phyloP scores from a whole-genome alignment of 1,140 invertebrate species.

The Leguminivora glycinivorella region DNA sequence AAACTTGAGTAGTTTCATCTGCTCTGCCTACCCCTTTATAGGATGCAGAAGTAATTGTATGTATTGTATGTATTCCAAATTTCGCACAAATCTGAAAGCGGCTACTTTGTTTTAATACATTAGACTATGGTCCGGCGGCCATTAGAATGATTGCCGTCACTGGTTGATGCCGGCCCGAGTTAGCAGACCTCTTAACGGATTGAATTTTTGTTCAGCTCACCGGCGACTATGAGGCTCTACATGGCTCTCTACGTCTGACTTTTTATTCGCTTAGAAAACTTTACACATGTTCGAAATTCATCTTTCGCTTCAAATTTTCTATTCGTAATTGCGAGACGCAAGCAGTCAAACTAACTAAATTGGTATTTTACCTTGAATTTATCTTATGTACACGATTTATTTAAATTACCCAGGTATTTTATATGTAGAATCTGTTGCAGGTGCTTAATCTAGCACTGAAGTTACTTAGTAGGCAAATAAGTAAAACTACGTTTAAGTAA shows the following conservation, averaged over 20 bases:
- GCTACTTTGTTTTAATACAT: not conserved
- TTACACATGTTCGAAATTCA: not conserved
- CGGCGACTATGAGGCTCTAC: not conserved
- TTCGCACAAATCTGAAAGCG: not conserved
- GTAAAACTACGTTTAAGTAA: no score
- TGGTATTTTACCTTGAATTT: not conserved
- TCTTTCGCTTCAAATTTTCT: not conserved
- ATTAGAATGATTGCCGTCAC: conserved; percentile 40
- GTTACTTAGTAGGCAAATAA: no score
- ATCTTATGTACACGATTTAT: no score
- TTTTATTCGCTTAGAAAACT: conserved; percentile 21
- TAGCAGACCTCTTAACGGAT: conserved; percentile 37
- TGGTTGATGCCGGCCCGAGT: conserved; percentile 29
- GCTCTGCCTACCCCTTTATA: no score
- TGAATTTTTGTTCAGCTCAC: conserved; percentile 34
- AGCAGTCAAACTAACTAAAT: not conserved
- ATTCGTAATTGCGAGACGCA: not conserved
- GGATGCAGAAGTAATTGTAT: no score
- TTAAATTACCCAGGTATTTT: no score
- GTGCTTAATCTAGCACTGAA: no score
- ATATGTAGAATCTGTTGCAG: no score
- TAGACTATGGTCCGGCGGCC: conserved; percentile 16
- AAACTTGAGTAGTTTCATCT: no score
- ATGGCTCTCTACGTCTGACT: not conserved
- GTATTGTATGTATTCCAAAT: no score